Evolutionary conservation across 1,140 invertebrate species (phyloP), one percentile per base, ranked within the genome.

Genomic region (Zaprionus inermis): DNA sequence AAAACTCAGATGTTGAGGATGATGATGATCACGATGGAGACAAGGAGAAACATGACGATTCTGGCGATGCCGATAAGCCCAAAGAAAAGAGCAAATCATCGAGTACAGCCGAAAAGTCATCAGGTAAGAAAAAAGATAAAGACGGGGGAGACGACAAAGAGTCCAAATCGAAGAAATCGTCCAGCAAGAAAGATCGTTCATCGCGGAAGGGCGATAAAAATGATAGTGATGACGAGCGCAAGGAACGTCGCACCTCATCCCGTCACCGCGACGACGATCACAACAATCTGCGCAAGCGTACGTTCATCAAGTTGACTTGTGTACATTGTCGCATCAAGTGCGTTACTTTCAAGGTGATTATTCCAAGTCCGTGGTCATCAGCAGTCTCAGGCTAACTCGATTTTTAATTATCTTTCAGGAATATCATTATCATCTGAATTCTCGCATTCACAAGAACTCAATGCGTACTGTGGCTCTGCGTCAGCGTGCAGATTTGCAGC

Each of bases 321-420:
- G 95, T 96, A 1, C 96, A 96, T 83, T 97, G 96, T 81, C 93
- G 94, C 59, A 94, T 95, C 76, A 95, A 95, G 77, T 96, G 94
- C 80, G 92, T 95, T 4, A 97, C 96, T 11, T 97, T 96, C 80
- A 95, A 94, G 81, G 95, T 95, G 72, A 91, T 92, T 36, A 63
- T 58, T 41, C 7, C 5, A 65, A 57, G 74, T 75, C 10, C 12
- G 11, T 18, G 22, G 41, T 38, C 24, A 12, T 9, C 10, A 22
- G 12, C 9, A 18, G 10, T 22, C 4, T 22, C 10, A 9, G 18
- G 20, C 44, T 49, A 22, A 49, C 18, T 0, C 28, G 11, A 32
- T n/a, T 30, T 20, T 34, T 20, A 16, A 61, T 44, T 32, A 22
- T 14, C 55, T 61, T 3, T 0, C 80, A 95, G 94, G 94, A 95